Evolutionary conservation across 2,888 invertebrate genomes (phyloP).

Genomic region (Allolobophora icterica): DNA sequence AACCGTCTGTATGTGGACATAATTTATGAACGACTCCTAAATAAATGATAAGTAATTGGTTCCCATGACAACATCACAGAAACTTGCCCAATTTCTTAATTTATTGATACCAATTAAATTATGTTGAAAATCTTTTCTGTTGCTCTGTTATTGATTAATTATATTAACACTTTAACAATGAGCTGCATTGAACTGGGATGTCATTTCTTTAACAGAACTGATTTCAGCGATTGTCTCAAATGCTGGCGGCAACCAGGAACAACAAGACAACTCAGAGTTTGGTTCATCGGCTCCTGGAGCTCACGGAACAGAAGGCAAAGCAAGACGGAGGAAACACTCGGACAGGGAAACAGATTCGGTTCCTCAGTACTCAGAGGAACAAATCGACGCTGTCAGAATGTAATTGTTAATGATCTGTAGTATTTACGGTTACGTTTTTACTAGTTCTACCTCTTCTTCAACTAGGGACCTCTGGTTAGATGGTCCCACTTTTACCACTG

Average conservation of each 20-base stretch:
- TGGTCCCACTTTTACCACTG: too few relatives aligned
- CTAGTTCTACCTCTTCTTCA: neutral
- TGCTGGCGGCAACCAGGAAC: constrained; percentile 30
- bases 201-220: constrained; percentile 5
- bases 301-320: constrained; percentile 42
- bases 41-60: too few relatives aligned
- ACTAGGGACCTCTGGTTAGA: too few relatives aligned
- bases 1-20: too few relatives aligned
- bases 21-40: too few relatives aligned
- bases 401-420: neutral
- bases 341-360: neutral
- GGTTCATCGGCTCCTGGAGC: constrained; percentile 37
- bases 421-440: neutral
- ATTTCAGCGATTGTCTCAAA: neutral
- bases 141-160: too few relatives aligned
- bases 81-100: too few relatives aligned
- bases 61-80: too few relatives aligned
- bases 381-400: constrained; percentile 29
- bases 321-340: constrained; percentile 4
- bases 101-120: too few relatives aligned
- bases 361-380: neutral
- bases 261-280: neutral
- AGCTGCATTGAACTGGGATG: neutral
- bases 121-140: too few relatives aligned
- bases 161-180: too few relatives aligned